Base-by-base conservation (phyloP, 2,113 vertebrate genomes). In the Okapia johnstoni region DNA sequence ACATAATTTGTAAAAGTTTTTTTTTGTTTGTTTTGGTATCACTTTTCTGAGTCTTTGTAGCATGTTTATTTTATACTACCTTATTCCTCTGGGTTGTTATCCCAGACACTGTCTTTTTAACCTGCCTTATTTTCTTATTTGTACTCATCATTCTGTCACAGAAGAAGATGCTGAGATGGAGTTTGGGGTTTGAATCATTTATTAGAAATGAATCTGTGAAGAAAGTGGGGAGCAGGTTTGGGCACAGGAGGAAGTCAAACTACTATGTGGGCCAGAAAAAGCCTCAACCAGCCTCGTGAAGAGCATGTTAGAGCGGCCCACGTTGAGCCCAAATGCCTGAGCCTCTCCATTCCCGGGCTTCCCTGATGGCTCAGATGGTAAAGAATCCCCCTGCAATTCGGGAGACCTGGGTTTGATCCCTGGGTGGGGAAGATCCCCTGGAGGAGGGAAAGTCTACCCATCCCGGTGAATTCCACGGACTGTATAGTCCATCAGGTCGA, bases 21-120 rank as follows among this genome's bases (percentile, higher is more conserved):
- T 43, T 16, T 85, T 16, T 61, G 33, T 63, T 63, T 63, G n/a
- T 79, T 30, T 79, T 48, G 7, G 28, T 52, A 55, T 57, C 28
- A 30, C 14, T 94, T 90, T 94, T 97, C 54, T 76, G 30, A 70
- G 46, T 83, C 43, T 93, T 96, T 77, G 30, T 92, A 76, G 9
- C 13, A 25, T 46, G 36, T 55, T 4, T 26, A 46, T 58, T 84
- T 93, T 21, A 30, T 60, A 2, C 33, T 43, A 7, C 40, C 4
- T 58, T 16, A n/a, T 83, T 81, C 26, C 21, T 91, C 87, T 89
- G 48, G 1, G 19, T 83, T 88, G n/a, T 19, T 66, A 60, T n/a
- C 30, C 28, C 21, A 86, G 54, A 36, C 21, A 58, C 13, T 23
- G 0, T 61, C 25, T 73, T 76, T 87, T 61, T 84, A 50, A 90